Evolutionary conservation across 2,888 invertebrate species (phyloP), one percentile per base, ranked within the genome.

Genomic region (Agrochola circellaris): DNA sequence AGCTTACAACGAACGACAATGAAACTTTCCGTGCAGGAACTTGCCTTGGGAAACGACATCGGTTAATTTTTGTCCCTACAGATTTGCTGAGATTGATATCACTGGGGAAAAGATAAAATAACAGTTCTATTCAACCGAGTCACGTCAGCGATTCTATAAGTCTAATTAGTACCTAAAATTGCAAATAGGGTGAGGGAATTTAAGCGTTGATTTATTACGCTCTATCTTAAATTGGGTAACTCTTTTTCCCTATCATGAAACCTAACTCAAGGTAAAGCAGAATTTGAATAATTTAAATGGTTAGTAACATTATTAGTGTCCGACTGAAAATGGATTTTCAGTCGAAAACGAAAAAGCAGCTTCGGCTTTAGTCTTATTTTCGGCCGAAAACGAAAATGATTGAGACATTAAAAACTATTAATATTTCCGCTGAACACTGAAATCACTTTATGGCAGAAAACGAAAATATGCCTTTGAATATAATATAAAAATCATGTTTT

Each of bases 61-160:
- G 60, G 75, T 83, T 85, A 83, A 87, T 87, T 85, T 81, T 71
- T 64, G 73, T 87, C 85, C 81, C 76, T 56, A 75, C 26, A 71
- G 87, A 78, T 77, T 82, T 78, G 45, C 64, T 34, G 60, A 62
- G 76, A 83, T 72, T 83, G 54, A 73, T 84, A 81, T 72, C 65
- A 61, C 48, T 26, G 45, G 30, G 23, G 60, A 67, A 60, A 77
- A 79, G 58, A 71, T 76, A 73, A 79, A 77, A 77, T 81, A 83
- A 73, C 76, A 77, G 69, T 67, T 81, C 61, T 56, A 68, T 73
- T 76, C n/a, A 75, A 74, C 68, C 26, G 69, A 56, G 61, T 5
- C 34, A 54, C 66, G 72, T 76, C 73, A 70, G 77, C 69, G 34
- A 79, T 70, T 85, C 45, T 80, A 34, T 73, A 62, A 84, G 82